Conservation (phyloP, 2,888 invertebrate genomes). For the Xestia rhomboidea region DNA sequence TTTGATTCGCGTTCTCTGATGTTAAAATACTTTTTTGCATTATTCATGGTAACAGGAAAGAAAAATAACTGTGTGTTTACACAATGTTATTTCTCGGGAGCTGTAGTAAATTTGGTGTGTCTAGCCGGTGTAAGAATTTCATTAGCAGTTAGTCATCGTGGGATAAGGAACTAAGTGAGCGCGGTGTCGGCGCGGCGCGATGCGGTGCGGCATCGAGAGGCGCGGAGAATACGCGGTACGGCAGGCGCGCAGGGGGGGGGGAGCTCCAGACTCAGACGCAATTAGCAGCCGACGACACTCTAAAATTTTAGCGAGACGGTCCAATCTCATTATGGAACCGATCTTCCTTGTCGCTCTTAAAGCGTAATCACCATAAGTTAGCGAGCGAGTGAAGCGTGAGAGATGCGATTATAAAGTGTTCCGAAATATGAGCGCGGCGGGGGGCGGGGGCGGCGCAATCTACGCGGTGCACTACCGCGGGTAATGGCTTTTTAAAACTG, state of each 20-base stretch:
- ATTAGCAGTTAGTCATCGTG: constrained; percentile 79
- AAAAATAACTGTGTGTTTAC: constrained; percentile 69
- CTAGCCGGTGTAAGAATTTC: constrained; percentile 77
- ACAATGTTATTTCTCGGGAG: constrained; percentile 63
- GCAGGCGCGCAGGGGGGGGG: constrained; percentile 57
- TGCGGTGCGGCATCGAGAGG: constrained; percentile 2
- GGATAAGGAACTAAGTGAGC: constrained; percentile 73
- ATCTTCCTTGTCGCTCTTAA: constrained; percentile 90
- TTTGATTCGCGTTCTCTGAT: constrained; percentile 83
- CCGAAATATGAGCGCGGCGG: constrained; percentile 87
- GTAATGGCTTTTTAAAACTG: constrained; percentile 91
- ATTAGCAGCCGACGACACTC: constrained; percentile 89
- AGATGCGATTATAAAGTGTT: constrained; percentile 91
- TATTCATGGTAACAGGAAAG: constrained; percentile 69
- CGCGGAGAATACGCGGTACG: constrained; percentile 26
- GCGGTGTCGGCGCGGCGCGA: constrained; percentile 60
- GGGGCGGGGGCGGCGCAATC: constrained; percentile 80
- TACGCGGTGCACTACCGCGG: constrained; percentile 88
- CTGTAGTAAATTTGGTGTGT: constrained; percentile 70
- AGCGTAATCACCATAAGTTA: constrained; percentile 91
- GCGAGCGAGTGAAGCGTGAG: constrained; percentile 89
- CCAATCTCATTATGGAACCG: constrained; percentile 90
- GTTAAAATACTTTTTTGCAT: constrained; percentile 78
- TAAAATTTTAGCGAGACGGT: constrained; percentile 90
- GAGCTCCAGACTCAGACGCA: constrained; percentile 83